Conservation (phyloP, 2,113 vertebrate genomes). For the Toxostoma redivivum region DNA sequence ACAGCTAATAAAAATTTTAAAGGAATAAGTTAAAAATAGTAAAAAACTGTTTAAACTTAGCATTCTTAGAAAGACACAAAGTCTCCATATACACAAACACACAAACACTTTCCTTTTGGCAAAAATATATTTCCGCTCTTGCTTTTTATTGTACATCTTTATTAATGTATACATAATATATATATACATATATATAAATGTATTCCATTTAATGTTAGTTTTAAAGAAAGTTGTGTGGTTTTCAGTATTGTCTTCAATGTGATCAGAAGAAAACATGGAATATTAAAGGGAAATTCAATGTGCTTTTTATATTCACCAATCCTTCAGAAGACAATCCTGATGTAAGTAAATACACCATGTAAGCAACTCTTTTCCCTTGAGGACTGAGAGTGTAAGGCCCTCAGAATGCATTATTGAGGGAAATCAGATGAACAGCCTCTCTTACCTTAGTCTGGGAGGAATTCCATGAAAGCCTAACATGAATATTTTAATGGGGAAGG, state of each 20-base stretch:
- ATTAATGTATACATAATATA: neutral
- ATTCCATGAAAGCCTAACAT: constrained; percentile 44
- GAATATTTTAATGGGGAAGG: constrained; percentile 46
- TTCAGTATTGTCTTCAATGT: neutral
- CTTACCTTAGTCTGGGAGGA: constrained; percentile 16
- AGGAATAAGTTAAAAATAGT: neutral
- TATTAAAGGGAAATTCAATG: neutral
- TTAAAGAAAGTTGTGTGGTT: neutral
- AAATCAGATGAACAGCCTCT: neutral
- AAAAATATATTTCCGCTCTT: neutral
- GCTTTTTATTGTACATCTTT: neutral
- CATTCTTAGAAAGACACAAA: neutral
- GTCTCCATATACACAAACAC: neutral
- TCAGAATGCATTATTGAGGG: constrained; percentile 30
- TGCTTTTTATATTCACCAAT: neutral
- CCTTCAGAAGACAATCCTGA: neutral
- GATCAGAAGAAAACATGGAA: neutral
- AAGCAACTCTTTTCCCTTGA: neutral
- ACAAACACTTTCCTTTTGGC: neutral
- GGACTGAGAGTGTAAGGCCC: neutral
- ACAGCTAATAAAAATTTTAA: neutral
- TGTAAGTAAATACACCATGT: neutral
- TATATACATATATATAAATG: neutral
- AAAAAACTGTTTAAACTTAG: accelerated
- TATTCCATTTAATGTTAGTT: neutral